A percentile compares a stretch with the other conserved stretches of the same genome.
Conservation (phyloP, 2,797 vertebrate genomes). For the Cheirogaleus major region DNA sequence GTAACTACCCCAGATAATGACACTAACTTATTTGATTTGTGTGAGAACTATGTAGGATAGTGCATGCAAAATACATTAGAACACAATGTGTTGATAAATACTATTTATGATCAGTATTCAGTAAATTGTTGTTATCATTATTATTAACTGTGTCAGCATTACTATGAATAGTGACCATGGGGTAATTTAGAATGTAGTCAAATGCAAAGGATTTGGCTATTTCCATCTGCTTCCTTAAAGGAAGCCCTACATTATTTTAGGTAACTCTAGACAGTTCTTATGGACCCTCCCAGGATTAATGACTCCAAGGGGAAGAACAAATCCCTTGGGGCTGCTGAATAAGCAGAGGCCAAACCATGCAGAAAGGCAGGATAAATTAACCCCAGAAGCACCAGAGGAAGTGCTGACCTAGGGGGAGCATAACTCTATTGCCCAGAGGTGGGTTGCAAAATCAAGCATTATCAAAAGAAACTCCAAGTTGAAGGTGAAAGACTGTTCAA, state of each 20-base stretch:
- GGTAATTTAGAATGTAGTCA: background rate
- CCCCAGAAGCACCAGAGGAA: background rate
- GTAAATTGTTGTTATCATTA: background rate
- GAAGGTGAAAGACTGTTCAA: background rate
- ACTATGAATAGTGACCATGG: background rate
- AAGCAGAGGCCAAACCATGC: conserved; percentile 5
- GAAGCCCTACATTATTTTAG: conserved; percentile 60
- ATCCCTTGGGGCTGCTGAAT: conserved; percentile 8
- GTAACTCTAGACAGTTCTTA: conserved; percentile 44
- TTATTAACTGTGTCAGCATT: background rate
- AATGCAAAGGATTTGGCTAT: conserved; percentile 39
- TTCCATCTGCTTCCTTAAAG: conserved; percentile 55
- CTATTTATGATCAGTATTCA: background rate
- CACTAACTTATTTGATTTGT: background rate
- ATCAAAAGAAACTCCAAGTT: background rate
- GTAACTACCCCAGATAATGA: background rate
- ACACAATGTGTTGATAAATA: background rate
- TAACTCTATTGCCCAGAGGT: background rate
- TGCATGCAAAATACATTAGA: conserved; percentile 1
- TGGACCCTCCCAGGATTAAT: conserved; percentile 33
- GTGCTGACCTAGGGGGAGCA: background rate
- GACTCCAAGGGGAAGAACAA: conserved; percentile 9
- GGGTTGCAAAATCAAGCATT: background rate
- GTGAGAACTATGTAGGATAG: background rate
- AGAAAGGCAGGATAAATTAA: background rate